Base-by-base conservation (phyloP, 2,113 vertebrate species). In the Prietella phreatophila region DNA sequence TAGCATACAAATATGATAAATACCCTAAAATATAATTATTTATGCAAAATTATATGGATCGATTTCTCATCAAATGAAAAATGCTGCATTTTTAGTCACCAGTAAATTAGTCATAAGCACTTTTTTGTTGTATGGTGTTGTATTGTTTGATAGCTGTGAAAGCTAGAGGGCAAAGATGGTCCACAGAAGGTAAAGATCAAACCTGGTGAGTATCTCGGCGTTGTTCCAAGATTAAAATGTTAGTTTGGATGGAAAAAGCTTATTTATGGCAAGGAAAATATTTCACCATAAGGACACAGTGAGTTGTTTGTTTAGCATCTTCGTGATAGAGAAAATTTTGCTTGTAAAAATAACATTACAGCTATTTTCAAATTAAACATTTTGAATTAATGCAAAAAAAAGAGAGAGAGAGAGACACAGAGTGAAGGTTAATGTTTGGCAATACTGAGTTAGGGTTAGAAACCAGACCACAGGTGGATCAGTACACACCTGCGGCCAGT, bases 391-490 rank as follows among this genome's bases (percentile, higher is more conserved):
- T 69, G 47, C 60, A n/a, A 56, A 10, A 50, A 50, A 50, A 50
- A 50, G 20, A 55, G 42, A 25, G 10, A 65, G 11, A 36, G 53
- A 0, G 20, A 47, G 10, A 69, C 15, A 55, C 36, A 65, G 2
- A 42, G 20, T 33, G n/a, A 27, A n/a, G 19, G 27, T 61, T 22
- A 47, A 30, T 76, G 67, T 83, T 80, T 78, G 85, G 25, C 69
- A 79, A 47, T 79, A 53, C 82, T 67, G 82, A 89, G 85, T 55
- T 87, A 84, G 71, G 47, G 20, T 65, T 87, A 85, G 36, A 80
- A 80, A 50, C 5, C 14, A 73, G 10, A 53, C 30, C 19, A 55
- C 60, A 3, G 22, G 6, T 56, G 47, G 61, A 67, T 63, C 11
- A 81, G 42, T 53, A 80, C 11, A 47, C 75, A n/a, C 67, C 25